phyloP scores from a whole-genome alignment of 2,888 invertebrate genomes.

The Sminthurinus aureus region DNA sequence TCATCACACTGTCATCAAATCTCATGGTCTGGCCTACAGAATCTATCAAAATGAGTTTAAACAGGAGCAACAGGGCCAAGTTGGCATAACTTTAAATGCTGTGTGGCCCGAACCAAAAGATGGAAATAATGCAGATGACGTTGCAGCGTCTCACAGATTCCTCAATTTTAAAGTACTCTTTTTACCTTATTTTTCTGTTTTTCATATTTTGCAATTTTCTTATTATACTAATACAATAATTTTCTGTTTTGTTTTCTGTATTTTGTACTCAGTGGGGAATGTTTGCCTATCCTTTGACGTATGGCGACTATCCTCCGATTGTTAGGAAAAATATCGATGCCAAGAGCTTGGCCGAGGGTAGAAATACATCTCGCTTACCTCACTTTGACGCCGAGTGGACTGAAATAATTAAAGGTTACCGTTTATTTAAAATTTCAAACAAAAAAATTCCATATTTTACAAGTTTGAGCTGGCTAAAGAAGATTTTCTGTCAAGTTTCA shows the following conservation, averaged over 20 bases:
- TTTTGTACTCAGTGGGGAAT: slow-evolving; percentile 62
- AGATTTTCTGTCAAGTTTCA: too few species aligned
- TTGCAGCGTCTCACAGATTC: slow-evolving; percentile 56
- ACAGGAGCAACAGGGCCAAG: slow-evolving; percentile 52
- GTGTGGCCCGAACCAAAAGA: slow-evolving; percentile 56
- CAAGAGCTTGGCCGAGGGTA: slow-evolving; percentile 62
- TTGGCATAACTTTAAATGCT: slow-evolving; percentile 59
- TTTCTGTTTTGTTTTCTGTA: background rate
- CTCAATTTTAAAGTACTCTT: slow-evolving; percentile 53
- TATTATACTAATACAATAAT: too few species aligned
- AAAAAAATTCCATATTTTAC: too few species aligned
- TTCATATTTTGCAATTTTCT: too few species aligned
- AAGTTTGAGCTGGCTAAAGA: too few species aligned
- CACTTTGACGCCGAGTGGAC: slow-evolving; percentile 52
- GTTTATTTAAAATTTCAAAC: too few species aligned
- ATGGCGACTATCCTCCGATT: slow-evolving; percentile 61
- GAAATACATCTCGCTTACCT: slow-evolving; percentile 56
- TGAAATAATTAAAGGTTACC: slow-evolving; percentile 47
- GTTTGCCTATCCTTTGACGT: slow-evolving; percentile 61
- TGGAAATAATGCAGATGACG: slow-evolving; percentile 42
- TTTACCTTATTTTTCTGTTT: too few species aligned
- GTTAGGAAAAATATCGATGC: slow-evolving; percentile 61
- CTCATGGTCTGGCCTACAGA: slow-evolving; percentile 72
- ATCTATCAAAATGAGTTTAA: slow-evolving; percentile 70
- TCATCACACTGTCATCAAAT: slow-evolving; percentile 70